Evolutionary conservation across 2,797 vertebrate genomes (phyloP), one percentile per base, ranked within the genome.

Genomic region (Macropodus opercularis): DNA sequence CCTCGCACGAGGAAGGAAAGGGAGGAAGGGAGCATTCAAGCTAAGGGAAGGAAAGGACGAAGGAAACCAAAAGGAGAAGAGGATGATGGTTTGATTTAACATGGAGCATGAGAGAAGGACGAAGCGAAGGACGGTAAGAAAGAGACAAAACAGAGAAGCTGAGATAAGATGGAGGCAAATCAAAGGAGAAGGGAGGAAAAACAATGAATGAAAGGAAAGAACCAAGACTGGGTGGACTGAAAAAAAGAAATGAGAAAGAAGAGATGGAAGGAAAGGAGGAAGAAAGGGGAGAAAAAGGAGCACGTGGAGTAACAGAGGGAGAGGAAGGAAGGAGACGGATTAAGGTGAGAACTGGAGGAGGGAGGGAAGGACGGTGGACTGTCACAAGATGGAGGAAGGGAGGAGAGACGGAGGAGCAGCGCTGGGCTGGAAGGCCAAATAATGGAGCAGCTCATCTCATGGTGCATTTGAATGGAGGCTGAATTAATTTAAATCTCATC

Each of bases 401-500:
- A 5, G 40, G 27, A 54, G 27, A 48, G 57, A 46, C 14, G 42
- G 36, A 32, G 47, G 67, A 47, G 69, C 17, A 48, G 70, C 23
- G 75, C 24, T 21, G 65, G 73, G 74, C 62, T 79, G 72, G 61
- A 72, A 72, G 79, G 80, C 75, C 75, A 71, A 75, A 85, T 74
- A 80, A 80, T 73, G 77, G 77, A 84, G 79, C 69, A 77, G 76
- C 80, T 85, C 78, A 74, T 85, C 85, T 87, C 86, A 74, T 55
- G 85, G 74, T 81, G 86, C 80, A 87, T 89, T 82, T 84, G 83
- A 90, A 87, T 84, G 81, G 85, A 77, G 65, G 69, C 78, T 81
- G 87, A 91, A 91, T 90, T 88, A 85, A 91, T 91, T 90, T 91
- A 85, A 91, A 89, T 90, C 89, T 90, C 85, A 90, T 90, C 86